Percentiles rank a stretch among this genome's conserved stretches.
Conservation (phyloP, 53 echinoderm and acorn worm species). For the Arbacia lixula region DNA sequence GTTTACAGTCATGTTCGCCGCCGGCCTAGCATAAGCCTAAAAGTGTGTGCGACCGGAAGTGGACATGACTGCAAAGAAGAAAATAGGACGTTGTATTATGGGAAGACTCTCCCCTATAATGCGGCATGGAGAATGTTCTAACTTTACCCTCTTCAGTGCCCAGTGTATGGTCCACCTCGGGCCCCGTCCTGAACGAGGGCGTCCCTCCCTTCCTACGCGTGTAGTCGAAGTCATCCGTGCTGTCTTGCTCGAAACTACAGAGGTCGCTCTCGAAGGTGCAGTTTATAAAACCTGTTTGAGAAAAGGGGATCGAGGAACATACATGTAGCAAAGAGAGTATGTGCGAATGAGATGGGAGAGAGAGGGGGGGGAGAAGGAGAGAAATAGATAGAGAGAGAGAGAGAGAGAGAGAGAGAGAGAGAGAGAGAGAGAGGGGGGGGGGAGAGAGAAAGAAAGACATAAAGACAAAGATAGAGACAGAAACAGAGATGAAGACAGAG, state of each 20-base stretch:
- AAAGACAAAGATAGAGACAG: background rate
- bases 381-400: background rate
- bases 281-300: constrained; percentile 1
- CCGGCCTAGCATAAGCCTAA: no score
- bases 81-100: no score
- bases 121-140: no score
- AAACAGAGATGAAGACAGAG: background rate
- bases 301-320: no score
- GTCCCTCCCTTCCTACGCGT: background rate
- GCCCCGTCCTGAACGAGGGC: background rate
- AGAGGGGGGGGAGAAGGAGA: no score
- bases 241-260: background rate
- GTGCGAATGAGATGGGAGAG: background rate
- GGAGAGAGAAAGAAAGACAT: background rate
- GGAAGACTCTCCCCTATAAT: no score
- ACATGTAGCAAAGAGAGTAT: no score
- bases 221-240: background rate
- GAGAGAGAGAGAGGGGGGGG: background rate
- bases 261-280: constrained; percentile 4
- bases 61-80: no score
- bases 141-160: background rate
- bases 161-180: background rate
- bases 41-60: no score
- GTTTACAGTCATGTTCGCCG: no score
- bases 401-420: background rate